These are phyloP conservation scores for Archocentrus centrarchus DNA, from an alignment of 2,113 vertebrate species.

Conservation along the genomic window DNA sequence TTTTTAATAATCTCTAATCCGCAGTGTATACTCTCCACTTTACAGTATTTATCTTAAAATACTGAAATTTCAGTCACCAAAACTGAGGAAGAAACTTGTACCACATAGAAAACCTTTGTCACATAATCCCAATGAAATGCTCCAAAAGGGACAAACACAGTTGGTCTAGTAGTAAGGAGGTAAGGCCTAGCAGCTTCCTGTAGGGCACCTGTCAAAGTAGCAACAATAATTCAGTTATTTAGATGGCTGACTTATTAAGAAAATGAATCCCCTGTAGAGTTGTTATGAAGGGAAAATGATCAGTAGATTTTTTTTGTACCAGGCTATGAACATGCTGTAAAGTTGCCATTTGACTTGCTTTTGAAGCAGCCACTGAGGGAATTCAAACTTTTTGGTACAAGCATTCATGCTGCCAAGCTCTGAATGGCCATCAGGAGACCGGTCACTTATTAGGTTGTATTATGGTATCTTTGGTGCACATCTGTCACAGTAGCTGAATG, in stretches of 20 bases:
- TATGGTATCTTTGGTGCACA: neutral
- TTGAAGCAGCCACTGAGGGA: neutral
- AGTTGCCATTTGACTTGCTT: neutral
- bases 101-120: neutral
- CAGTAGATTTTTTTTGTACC: neutral
- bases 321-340: neutral
- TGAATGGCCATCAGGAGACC: neutral
- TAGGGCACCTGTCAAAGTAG: neutral
- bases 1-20: too few relatives aligned
- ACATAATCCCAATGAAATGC: neutral
- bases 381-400: neutral
- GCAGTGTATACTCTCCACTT: too few relatives aligned
- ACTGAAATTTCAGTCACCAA: neutral
- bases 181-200: fast-evolving
- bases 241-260: neutral
- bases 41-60: neutral
- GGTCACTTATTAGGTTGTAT: neutral
- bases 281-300: neutral
- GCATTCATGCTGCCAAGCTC: neutral
- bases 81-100: too few relatives aligned
- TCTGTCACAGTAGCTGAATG: neutral
- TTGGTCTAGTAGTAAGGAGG: neutral
- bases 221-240: neutral
- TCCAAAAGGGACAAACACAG: neutral
- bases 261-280: neutral